Base-by-base conservation (phyloP, 2,888 invertebrate genomes). In the Archaeoteleia sp. region DNA sequence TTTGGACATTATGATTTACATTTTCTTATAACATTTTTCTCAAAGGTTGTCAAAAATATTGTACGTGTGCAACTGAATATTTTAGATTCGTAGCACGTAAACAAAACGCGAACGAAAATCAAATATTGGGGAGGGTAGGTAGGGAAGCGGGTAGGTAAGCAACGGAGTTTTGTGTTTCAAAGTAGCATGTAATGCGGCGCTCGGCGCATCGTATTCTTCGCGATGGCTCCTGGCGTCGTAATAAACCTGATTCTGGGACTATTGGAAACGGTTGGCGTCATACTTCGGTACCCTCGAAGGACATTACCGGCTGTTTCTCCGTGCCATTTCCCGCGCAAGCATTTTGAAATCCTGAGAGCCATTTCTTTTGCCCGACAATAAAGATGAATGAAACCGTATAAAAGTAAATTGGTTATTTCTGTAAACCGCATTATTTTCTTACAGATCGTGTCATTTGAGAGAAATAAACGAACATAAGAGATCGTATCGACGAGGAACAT, bases 211-310 rank as follows among this genome's bases (percentile, higher is more conserved):
- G 29, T 20, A 48, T 58, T 58, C 35, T 37, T 46, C 20, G 25
- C 40, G 17, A 55, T 10, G 32, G 34, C 29, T 14, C 30, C 17
- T 17, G 35, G 45, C 37, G 30, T 45, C 14, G 8, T 12, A 20
- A 13, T 42, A 49, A 49, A 60, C 48, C 42, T 49, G 43, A 42
- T 49, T 60, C 49, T 8, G 13, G 1, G 32, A 14, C 58, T 48
- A 42, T 42, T 34, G 42, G 34, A 58, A 49, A 58, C 25, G 25
- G 29, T 49, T 14, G 48, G 34, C 42, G 34, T 49, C 32, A 27
- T 46, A 39, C 39, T 20, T 20, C 8, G 35, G 9, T 17, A 23
- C 30, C 30, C 48, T 42, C 9, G 9, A 7, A 25, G 12, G 37
- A 51, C 37, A 46, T 53, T 46, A 53, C 15, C 32, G 39, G 25